Evolutionary conservation across 2,113 vertebrate genomes (phyloP).

Genomic region (Otis tarda): DNA sequence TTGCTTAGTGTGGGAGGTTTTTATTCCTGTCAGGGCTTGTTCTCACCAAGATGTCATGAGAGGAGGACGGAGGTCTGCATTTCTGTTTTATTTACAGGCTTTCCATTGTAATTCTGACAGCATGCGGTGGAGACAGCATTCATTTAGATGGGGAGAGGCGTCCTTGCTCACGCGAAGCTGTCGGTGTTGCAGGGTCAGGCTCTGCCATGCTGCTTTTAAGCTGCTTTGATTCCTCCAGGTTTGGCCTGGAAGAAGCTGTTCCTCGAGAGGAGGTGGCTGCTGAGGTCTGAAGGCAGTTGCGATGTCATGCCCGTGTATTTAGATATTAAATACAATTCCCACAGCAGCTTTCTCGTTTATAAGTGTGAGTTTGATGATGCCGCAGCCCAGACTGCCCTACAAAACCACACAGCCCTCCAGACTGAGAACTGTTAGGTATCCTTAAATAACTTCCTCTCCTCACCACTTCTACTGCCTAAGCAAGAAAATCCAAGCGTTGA

Average conservation of each 20-base stretch:
- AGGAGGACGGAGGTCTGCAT: slow-evolving; percentile 40
- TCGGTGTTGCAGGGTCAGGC: not conserved
- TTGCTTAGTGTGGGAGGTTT: slow-evolving; percentile 39
- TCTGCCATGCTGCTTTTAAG: not conserved
- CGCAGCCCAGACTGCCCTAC: not conserved
- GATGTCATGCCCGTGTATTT: fast-evolving
- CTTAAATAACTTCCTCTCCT: not conserved
- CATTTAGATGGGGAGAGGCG: not conserved
- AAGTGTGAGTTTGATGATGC: not conserved
- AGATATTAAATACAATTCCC: not conserved
- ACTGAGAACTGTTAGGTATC: not conserved
- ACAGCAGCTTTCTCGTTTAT: not conserved
- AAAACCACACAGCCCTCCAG: not conserved
- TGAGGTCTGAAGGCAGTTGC: not conserved
- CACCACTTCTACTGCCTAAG: not conserved
- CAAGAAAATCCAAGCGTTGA: not conserved
- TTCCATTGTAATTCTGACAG: slow-evolving; percentile 29
- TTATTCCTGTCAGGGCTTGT: slow-evolving; percentile 52
- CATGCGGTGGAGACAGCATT: not conserved
- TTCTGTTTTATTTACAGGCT: slow-evolving; percentile 45
- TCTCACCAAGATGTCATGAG: slow-evolving; percentile 36
- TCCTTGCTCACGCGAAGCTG: not conserved
- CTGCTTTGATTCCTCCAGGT: not conserved
- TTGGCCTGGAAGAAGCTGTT: not conserved
- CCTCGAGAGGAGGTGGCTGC: not conserved